A percentile compares a stretch with the other conserved stretches of the same genome.
phyloP scores from a whole-genome alignment of 2,113 vertebrate genomes.

The Hypocryptadius cinnamomeus region DNA sequence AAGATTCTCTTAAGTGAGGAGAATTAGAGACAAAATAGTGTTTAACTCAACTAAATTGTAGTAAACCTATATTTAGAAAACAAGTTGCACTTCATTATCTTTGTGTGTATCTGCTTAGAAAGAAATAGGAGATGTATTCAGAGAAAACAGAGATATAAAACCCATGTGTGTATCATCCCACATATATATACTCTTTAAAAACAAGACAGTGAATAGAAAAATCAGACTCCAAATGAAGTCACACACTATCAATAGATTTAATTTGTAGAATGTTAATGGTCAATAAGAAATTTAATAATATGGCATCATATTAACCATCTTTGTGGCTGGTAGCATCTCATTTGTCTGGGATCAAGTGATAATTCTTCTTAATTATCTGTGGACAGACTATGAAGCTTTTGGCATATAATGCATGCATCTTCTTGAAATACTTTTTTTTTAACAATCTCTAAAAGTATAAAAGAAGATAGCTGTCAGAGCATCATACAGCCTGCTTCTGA shows the following conservation, averaged over 20 bases:
- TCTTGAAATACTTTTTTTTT: not conserved
- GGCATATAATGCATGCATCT: not conserved
- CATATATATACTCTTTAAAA: not conserved
- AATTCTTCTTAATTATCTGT: not conserved
- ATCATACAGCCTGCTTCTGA: constrained; percentile 5
- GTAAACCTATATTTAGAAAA: not conserved
- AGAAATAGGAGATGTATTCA: not conserved
- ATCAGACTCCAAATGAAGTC: not conserved
- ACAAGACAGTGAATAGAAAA: not conserved
- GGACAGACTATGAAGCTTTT: not conserved
- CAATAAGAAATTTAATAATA: constrained; percentile 25
- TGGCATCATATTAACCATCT: constrained; percentile 1
- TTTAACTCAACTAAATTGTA: not conserved
- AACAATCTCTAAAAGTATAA: not conserved
- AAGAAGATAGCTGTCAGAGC: not conserved
- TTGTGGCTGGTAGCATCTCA: not conserved
- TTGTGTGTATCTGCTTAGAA: not conserved
- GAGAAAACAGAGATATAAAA: not conserved
- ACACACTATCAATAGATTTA: not conserved
- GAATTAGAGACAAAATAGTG: not conserved
- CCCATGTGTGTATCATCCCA: not conserved
- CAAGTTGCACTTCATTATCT: not conserved
- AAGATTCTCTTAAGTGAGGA: not conserved
- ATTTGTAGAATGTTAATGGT: not conserved
- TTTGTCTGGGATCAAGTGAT: not conserved